These are phyloP conservation scores for Drosophila lacteicornis DNA, from an alignment of 1,140 invertebrate species.

Conservation along the genomic window DNA sequence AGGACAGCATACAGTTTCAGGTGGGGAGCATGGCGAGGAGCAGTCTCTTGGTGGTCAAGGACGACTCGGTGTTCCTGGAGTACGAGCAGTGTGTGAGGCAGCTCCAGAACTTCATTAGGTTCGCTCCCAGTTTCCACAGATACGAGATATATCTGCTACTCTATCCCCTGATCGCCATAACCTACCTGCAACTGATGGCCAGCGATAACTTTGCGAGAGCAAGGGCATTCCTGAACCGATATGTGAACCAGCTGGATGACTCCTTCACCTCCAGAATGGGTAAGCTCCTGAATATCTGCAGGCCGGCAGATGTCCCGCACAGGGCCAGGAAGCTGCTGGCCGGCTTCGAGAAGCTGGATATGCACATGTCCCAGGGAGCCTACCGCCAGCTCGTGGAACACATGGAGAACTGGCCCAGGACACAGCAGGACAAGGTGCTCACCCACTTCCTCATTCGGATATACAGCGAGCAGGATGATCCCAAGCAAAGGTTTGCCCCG, in stretches of 20 bases:
- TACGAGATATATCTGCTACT: constrained; percentile 43
- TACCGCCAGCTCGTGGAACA: background rate
- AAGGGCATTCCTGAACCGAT: constrained; percentile 14
- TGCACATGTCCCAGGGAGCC: constrained; percentile 24
- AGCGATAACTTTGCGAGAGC: constrained; percentile 19
- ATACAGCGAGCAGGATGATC: background rate
- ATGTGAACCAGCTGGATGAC: constrained; percentile 24
- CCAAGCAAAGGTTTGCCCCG: constrained; percentile 1
- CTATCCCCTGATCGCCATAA: constrained; percentile 38
- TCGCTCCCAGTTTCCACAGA: constrained; percentile 32
- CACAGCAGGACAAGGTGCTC: constrained; percentile 18
- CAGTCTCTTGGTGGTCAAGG: constrained; percentile 2
- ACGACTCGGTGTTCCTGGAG: background rate
- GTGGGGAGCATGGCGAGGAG: background rate
- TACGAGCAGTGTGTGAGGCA: constrained; percentile 36
- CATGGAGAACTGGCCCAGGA: constrained; percentile 19
- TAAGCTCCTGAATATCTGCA: constrained; percentile 37
- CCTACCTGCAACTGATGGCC: constrained; percentile 47
- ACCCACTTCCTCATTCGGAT: constrained; percentile 26
- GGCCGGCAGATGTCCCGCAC: constrained; percentile 16
- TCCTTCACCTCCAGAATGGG: constrained; percentile 28
- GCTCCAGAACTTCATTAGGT: constrained; percentile 1
- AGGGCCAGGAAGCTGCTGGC: constrained; percentile 37
- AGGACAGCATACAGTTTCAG: constrained; percentile 5
- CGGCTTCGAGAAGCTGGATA: constrained; percentile 22